phyloP scores from a whole-genome alignment of 2,888 invertebrate species.

The Polymixis lichenea region DNA sequence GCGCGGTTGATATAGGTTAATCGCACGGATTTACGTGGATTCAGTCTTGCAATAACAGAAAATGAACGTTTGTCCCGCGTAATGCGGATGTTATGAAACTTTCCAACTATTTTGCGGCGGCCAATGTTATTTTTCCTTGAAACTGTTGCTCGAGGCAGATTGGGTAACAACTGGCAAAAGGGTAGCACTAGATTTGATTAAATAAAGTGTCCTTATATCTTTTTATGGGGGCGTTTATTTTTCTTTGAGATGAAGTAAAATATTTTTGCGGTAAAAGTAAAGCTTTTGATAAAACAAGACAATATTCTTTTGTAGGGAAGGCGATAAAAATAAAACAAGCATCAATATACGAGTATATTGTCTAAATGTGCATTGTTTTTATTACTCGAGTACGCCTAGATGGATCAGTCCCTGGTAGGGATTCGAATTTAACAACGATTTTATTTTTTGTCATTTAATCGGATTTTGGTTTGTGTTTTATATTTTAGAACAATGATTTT shows the following conservation, averaged over 20 bases:
- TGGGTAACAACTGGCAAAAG: slow-evolving; percentile 53
- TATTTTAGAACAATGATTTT: not conserved
- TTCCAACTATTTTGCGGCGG: slow-evolving; percentile 67
- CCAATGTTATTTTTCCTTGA: slow-evolving; percentile 49
- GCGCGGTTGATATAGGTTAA: slow-evolving; percentile 80
- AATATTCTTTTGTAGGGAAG: slow-evolving; percentile 17
- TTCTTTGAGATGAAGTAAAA: slow-evolving; percentile 48
- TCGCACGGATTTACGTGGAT: slow-evolving; percentile 79
- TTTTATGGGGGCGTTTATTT: slow-evolving; percentile 58
- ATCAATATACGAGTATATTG: slow-evolving; percentile 1
- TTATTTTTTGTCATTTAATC: not conserved
- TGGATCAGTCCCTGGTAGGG: not conserved
- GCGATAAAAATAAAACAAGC: slow-evolving; percentile 9
- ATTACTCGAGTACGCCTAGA: not conserved
- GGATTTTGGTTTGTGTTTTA: slow-evolving; percentile 1
- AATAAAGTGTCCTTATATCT: slow-evolving; percentile 57
- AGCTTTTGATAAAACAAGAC: slow-evolving; percentile 33
- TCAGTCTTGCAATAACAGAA: slow-evolving; percentile 80
- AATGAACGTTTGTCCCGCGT: slow-evolving; percentile 74
- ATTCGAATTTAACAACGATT: not conserved
- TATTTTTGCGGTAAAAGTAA: slow-evolving; percentile 27
- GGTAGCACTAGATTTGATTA: slow-evolving; percentile 59
- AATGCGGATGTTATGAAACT: slow-evolving; percentile 76
- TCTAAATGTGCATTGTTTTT: slow-evolving; percentile 4
- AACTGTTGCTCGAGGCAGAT: slow-evolving; percentile 62